Evolutionary conservation across 2,888 invertebrate species (phyloP).

Genomic region (Amaurobius ferox): DNA sequence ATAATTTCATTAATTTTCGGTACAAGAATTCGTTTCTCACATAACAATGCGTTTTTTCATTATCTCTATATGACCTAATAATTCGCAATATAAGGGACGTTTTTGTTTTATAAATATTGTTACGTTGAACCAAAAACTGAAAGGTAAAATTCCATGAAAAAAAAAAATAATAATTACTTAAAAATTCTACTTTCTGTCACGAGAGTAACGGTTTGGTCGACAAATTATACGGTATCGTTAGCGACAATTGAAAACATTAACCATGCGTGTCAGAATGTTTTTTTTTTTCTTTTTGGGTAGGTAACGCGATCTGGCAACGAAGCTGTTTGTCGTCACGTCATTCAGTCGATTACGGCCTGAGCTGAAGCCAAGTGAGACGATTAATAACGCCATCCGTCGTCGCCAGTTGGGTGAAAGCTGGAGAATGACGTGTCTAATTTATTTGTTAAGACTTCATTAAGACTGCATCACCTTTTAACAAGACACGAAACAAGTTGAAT

Average conservation of each 20-base stretch:
- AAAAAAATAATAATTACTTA: too few relatives aligned
- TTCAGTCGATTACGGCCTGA: conserved; percentile 3
- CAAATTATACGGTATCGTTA: conserved; percentile 4
- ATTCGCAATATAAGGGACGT: too few relatives aligned
- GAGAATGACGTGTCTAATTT: conserved; percentile 20
- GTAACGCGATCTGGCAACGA: conserved; percentile 5
- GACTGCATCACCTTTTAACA: conserved; percentile 18
- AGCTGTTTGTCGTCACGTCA: conserved; percentile 13
- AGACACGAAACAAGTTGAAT: not conserved
- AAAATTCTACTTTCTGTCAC: too few relatives aligned
- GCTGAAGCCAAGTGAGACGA: not conserved
- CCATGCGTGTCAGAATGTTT: conserved; percentile 7
- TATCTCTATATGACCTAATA: too few relatives aligned
- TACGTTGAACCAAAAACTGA: too few relatives aligned
- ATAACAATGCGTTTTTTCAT: too few relatives aligned
- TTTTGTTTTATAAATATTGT: too few relatives aligned
- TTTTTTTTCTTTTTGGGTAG: too few relatives aligned
- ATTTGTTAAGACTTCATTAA: conserved; percentile 18
- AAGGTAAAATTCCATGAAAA: too few relatives aligned
- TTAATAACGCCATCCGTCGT: not conserved
- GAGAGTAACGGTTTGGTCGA: not conserved
- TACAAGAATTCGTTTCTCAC: too few relatives aligned
- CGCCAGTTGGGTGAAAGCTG: not conserved
- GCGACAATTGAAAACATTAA: conserved; percentile 15
- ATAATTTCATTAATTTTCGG: too few relatives aligned